Evolutionary conservation across 1,140 invertebrate genomes (phyloP), one percentile per base, ranked within the genome.

Genomic region (Pemphigus obesinymphae): DNA sequence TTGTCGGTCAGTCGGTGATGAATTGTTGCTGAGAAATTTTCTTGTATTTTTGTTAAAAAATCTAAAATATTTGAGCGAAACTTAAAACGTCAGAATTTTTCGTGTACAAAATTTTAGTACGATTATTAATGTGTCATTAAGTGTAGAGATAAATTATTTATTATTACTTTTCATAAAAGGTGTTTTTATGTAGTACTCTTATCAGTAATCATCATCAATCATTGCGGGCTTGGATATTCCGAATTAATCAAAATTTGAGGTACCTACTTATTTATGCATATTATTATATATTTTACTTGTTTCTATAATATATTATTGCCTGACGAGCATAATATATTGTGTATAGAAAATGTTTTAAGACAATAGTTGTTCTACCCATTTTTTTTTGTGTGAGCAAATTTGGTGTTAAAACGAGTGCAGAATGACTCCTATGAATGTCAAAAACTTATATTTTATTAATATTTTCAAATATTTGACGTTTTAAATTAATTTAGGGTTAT

Each of bases 1-100:
- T 58, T 78, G 73, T 78, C 75, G 75, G 75, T 78, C 75, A 78
- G 75, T 78, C 75, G n/a, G 75, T 78, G 34, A 78, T 78, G 75
- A 78, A 61, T 78, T 78, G 75, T 78, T 78, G n/a, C 31, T 40
- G 75, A 55, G 34, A 78, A 78, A 55, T 37, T 61, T 58, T 61
- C 31, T 23, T 26, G 40, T 29, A 37, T 61, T 34, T 53, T 50
- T 53, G 7, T 26, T 48, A 72, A 29, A 50, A 48, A 75, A 31
- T 15, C 13, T 13, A 45, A 72, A 72, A 48, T 20, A 0, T 50
- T 50, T 4, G n/a, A 13, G 1, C 10, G 10, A 31, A 31, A 34
- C 58, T 23, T 58, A 58, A 26, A 26, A n/a, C 53, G 6, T 53
- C 20, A 11, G 11, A 43, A 68, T 13, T 68, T 68, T 68, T n/a